Evolutionary conservation across 2,888 invertebrate genomes (phyloP).

Genomic region (Drosophila borborema): DNA sequence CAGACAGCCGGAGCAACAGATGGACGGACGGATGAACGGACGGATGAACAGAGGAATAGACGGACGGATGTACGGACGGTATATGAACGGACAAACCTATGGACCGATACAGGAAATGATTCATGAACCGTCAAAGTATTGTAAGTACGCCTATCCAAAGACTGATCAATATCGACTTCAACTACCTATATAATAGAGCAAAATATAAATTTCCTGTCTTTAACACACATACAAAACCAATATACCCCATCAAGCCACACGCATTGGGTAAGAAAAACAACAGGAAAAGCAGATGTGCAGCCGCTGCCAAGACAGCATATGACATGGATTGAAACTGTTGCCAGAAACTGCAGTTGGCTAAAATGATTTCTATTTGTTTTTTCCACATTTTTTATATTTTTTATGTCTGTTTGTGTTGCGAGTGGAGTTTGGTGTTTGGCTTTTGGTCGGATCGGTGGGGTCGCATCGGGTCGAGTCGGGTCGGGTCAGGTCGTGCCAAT

Average conservation of each 20-base stretch:
- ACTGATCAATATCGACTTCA: background rate
- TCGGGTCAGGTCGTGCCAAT: conserved; percentile 51
- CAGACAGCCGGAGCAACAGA: no score
- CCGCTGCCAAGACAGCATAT: conserved; percentile 68
- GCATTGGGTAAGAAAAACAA: conserved; percentile 2
- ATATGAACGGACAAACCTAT: no score
- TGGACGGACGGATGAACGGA: background rate
- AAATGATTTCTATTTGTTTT: conserved; percentile 68
- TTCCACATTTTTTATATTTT: conserved; percentile 43
- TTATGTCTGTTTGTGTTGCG: conserved; percentile 69
- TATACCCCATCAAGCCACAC: background rate
- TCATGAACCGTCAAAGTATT: no score
- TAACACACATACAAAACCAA: accelerated
- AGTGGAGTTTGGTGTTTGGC: conserved; percentile 30
- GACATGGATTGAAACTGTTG: conserved; percentile 45
- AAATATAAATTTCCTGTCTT: no score
- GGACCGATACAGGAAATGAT: no score
- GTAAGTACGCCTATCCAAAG: background rate
- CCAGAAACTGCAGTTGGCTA: conserved; percentile 71
- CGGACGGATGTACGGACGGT: background rate
- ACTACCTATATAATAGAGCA: background rate
- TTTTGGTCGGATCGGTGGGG: conserved; percentile 16
- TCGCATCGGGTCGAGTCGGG: conserved; percentile 24
- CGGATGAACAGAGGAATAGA: background rate
- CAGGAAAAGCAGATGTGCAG: conserved; percentile 44